Conservation (phyloP, 2,113 vertebrate species). For the Boulengeromyrus knoepffleri region DNA sequence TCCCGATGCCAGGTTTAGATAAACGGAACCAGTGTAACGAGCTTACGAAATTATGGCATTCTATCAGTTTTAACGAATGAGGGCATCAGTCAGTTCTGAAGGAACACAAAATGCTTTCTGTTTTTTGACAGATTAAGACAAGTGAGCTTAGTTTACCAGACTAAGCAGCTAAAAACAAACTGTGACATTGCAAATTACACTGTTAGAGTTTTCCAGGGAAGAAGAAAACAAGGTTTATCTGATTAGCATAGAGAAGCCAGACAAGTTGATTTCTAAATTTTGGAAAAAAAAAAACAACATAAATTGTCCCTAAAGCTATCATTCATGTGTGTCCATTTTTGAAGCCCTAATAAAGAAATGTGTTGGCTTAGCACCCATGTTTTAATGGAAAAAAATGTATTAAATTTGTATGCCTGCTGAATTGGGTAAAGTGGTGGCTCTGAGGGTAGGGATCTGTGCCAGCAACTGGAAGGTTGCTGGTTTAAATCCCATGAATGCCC, state of each 20-base stretch:
- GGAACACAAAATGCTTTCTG: background rate
- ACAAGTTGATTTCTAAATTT: background rate
- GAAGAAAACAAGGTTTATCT: background rate
- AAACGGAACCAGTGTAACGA: background rate
- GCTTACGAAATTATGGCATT: background rate
- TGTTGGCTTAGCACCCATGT: background rate
- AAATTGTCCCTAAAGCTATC: background rate
- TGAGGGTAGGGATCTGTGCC: too few species aligned
- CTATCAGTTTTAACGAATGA: background rate
- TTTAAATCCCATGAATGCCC: too few species aligned
- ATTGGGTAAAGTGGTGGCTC: background rate
- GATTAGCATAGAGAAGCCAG: background rate
- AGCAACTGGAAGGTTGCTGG: too few species aligned
- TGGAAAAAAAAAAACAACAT: background rate
- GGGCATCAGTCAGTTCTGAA: background rate
- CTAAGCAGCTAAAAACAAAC: background rate
- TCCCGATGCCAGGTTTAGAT: background rate
- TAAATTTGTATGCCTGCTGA: constrained; percentile 1
- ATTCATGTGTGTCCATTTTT: background rate
- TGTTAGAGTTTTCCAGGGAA: background rate
- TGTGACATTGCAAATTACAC: background rate
- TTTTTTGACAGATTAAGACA: background rate
- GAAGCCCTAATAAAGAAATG: background rate
- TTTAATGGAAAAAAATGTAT: background rate
- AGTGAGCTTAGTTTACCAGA: background rate